Conservation (phyloP, 2,797 vertebrate species). For the Clarias pachynema region DNA sequence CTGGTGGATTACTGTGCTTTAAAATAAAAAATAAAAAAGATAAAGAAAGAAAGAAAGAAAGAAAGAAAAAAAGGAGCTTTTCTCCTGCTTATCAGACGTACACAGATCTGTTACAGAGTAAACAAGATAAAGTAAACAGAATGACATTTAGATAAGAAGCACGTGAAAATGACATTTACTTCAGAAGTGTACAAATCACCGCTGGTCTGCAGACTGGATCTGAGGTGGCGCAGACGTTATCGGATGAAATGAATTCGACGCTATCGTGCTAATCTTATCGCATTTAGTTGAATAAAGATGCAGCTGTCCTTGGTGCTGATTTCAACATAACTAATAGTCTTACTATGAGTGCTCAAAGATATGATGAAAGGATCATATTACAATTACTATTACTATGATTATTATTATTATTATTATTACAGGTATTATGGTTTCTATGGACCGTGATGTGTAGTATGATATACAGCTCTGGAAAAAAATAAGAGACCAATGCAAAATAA, state of each 20-base stretch:
- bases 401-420: background rate
- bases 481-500: too few relatives aligned
- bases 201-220: background rate
- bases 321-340: too few relatives aligned
- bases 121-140: slow-evolving; percentile 12
- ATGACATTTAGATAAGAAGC: slow-evolving; percentile 21
- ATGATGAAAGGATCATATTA: background rate
- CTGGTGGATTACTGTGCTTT: background rate
- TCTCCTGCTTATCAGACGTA: slow-evolving; percentile 8
- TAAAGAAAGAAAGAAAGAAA: background rate
- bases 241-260: background rate
- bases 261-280: background rate
- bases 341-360: background rate
- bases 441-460: background rate
- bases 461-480: background rate
- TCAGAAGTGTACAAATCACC: background rate
- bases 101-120: background rate
- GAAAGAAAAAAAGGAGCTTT: background rate
- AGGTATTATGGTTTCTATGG: background rate
- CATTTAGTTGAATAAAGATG: background rate
- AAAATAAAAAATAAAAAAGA: too few relatives aligned
- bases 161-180: slow-evolving; percentile 9
- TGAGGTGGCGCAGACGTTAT: background rate
- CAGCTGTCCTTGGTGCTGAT: background rate
- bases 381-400: background rate